Conservation (phyloP, 2,797 vertebrate genomes). For the Pseudocheirus occidentalis region DNA sequence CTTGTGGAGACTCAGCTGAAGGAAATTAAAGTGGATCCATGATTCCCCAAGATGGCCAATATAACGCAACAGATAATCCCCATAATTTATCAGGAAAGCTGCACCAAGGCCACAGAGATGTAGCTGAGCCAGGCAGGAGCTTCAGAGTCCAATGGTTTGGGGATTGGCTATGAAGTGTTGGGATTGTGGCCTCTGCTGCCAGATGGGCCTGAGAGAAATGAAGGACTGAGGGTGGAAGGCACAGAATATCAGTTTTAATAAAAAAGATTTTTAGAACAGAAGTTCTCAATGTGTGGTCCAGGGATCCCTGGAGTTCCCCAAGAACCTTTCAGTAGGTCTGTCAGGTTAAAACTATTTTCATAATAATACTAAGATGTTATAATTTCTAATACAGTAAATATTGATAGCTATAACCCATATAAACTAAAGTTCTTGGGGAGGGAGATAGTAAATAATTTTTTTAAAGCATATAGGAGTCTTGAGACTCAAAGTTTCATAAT, state of each 20-base stretch:
- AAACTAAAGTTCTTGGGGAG: background rate
- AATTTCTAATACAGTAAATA: conserved; percentile 11
- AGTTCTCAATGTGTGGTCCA: conserved; percentile 43
- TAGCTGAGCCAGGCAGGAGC: background rate
- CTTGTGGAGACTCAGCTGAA: conserved; percentile 69
- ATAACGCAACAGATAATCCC: background rate
- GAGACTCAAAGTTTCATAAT: conserved; percentile 25
- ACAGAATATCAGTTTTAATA: background rate
- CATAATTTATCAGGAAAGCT: conserved; percentile 15
- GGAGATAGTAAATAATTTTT: background rate
- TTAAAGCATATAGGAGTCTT: conserved; percentile 8
- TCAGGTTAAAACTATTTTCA: conserved; percentile 47
- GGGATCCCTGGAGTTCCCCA: background rate
- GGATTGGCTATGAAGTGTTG: background rate
- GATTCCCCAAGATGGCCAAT: conserved; percentile 58
- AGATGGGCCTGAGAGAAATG: background rate
- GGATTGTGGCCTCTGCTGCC: background rate
- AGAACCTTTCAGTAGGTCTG: background rate
- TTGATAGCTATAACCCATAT: background rate
- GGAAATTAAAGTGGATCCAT: conserved; percentile 70
- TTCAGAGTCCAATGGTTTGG: background rate
- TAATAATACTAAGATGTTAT: conserved; percentile 26
- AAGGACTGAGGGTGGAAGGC: rapidly evolving
- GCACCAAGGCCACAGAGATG: conserved; percentile 6
- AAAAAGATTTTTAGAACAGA: background rate